Evolutionary conservation across 2,797 vertebrate species (phyloP).

Genomic region (Crypturellus tataupa): DNA sequence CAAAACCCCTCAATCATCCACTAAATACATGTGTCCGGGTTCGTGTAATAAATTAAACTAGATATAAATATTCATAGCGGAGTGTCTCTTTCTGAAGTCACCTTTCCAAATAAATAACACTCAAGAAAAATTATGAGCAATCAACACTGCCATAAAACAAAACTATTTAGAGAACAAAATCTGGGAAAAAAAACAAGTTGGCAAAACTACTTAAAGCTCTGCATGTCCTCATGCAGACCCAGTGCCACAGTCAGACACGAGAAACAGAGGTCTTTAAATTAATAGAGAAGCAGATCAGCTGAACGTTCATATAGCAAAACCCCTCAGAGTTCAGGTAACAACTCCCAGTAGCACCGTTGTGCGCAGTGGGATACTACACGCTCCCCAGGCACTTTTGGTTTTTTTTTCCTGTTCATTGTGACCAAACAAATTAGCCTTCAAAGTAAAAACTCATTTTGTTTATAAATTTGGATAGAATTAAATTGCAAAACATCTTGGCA

Average conservation of each 20-base stretch:
- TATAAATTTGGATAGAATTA: neutral
- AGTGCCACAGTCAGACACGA: neutral
- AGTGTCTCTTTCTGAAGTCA: neutral
- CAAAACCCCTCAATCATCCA: neutral
- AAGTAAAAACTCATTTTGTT: neutral
- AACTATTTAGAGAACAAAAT: neutral
- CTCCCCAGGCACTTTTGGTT: neutral
- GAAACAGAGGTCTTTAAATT: neutral
- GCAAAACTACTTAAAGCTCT: neutral
- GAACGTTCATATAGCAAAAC: neutral
- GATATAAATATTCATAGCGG: neutral
- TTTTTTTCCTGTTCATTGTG: neutral
- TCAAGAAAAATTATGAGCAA: neutral
- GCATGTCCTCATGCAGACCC: neutral
- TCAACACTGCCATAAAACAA: neutral
- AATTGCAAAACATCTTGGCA: neutral
- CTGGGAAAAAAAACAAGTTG: neutral
- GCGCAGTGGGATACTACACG: neutral
- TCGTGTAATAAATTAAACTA: neutral
- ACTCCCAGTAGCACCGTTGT: neutral
- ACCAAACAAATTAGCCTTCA: neutral
- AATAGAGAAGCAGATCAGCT: accelerated
- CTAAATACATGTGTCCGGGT: neutral
- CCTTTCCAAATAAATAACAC: neutral
- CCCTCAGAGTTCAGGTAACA: neutral